Percentiles rank a stretch among this genome's conserved stretches.
phyloP scores from a whole-genome alignment of 2,888 invertebrate species.

The Ochropleura leucogaster region DNA sequence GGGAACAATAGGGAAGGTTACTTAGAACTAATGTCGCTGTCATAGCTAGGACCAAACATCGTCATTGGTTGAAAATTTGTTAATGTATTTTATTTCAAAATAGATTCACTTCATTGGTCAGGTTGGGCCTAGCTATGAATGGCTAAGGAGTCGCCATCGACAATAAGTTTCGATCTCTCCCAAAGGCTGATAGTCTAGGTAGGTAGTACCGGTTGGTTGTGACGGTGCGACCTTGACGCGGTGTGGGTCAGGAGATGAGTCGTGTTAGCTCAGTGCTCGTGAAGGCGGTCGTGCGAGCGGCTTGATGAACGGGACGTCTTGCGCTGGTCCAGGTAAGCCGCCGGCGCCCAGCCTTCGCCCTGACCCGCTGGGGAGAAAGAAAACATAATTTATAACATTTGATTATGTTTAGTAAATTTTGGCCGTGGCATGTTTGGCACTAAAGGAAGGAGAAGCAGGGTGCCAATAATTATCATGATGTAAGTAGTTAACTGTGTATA shows the following conservation, averaged over 20 bases:
- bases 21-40: neutral
- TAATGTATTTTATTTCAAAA: neutral
- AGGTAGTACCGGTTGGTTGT: constrained; percentile 16
- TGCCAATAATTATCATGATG: neutral
- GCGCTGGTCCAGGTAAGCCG: constrained; percentile 96
- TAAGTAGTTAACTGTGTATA: neutral
- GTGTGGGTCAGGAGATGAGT: constrained; percentile 20
- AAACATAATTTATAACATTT: neutral
- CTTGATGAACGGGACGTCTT: constrained; percentile 94
- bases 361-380: constrained; percentile 87
- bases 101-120: neutral
- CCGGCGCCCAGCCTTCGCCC: constrained; percentile 98
- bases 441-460: neutral
- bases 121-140: neutral
- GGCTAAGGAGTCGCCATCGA: neutral
- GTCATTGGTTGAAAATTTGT: constrained; percentile 1
- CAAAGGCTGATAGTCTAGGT: constrained; percentile 26
- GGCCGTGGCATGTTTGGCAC: neutral
- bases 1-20: constrained; percentile 18
- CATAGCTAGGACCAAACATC: constrained; percentile 1
- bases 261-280: constrained; percentile 82
- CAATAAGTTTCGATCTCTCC: neutral
- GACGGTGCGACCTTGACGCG: constrained; percentile 18
- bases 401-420: too few species aligned
- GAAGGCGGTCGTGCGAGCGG: constrained; percentile 91